These are phyloP conservation scores for Drosophila bipectinata DNA, from an alignment of 1,140 invertebrate genomes.

Conservation along the genomic window DNA sequence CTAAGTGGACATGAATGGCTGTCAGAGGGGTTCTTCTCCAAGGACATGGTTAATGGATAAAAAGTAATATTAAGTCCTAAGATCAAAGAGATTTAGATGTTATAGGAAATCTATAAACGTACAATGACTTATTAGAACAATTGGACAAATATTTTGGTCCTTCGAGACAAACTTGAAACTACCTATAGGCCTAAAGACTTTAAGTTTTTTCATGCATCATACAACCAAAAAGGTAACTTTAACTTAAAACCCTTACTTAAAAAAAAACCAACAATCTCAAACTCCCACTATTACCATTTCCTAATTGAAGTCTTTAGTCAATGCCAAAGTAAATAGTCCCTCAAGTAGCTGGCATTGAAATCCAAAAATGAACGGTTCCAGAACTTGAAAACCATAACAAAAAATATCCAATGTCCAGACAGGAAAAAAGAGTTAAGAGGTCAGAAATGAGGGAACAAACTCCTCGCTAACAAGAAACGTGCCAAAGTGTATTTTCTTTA, in stretches of 20 bases:
- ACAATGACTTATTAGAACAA: neutral
- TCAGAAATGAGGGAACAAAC: constrained; percentile 21
- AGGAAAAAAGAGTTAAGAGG: constrained; percentile 24
- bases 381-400: constrained; percentile 1
- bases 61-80: neutral
- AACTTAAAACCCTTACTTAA: too few relatives aligned
- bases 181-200: too few relatives aligned
- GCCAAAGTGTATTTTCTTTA: constrained; percentile 80
- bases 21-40: neutral
- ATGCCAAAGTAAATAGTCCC: constrained; percentile 65
- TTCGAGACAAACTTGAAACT: too few relatives aligned
- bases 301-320: constrained; percentile 59
- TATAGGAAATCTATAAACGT: neutral
- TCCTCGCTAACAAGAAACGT: constrained; percentile 77
- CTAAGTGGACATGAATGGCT: constrained; percentile 57
- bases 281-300: neutral
- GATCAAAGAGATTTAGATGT: neutral
- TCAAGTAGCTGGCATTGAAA: constrained; percentile 34
- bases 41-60: constrained; percentile 9
- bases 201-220: too few relatives aligned
- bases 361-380: constrained; percentile 16
- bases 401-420: constrained; percentile 59
- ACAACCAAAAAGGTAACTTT: too few relatives aligned
- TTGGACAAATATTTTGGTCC: too few relatives aligned
- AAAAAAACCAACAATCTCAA: neutral